phyloP scores from a whole-genome alignment of 1,140 invertebrate genomes.

The Brachionus calyciflorus region DNA sequence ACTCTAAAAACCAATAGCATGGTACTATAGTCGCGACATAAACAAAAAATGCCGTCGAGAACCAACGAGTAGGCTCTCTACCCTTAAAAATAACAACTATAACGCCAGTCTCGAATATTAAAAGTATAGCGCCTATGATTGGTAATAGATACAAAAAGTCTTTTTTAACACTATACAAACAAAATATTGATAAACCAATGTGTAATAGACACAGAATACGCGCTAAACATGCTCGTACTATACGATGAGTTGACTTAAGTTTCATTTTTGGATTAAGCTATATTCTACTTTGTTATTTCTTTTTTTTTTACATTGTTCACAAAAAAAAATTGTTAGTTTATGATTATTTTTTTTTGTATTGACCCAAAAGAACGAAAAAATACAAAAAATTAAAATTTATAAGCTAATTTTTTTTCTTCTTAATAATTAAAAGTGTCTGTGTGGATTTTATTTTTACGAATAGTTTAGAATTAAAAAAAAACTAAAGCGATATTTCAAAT shows the following conservation, averaged over 20 bases:
- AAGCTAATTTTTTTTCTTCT: too few relatives aligned
- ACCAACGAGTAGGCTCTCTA: slow-evolving; percentile 35
- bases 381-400: too few relatives aligned
- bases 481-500: too few relatives aligned
- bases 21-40: slow-evolving; percentile 30
- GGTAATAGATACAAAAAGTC: slow-evolving; percentile 29
- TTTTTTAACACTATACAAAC: slow-evolving; percentile 10
- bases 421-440: too few relatives aligned
- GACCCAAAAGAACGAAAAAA: too few relatives aligned
- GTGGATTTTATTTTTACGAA: too few relatives aligned
- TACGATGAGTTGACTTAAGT: slow-evolving; percentile 10
- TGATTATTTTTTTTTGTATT: too few relatives aligned
- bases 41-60: slow-evolving; percentile 40
- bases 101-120: slow-evolving; percentile 11
- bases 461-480: too few relatives aligned
- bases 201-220: slow-evolving; percentile 15
- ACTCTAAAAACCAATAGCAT: slow-evolving; percentile 41
- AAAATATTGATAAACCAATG: slow-evolving; percentile 33
- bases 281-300: not conserved
- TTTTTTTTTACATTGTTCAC: too few relatives aligned
- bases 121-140: slow-evolving; percentile 22
- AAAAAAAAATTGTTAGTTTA: too few relatives aligned
- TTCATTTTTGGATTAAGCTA: not conserved
- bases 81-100: slow-evolving; percentile 18
- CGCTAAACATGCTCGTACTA: slow-evolving; percentile 26